These are phyloP conservation scores for Erebia aethiops DNA, from an alignment of 2,888 invertebrate genomes.

Conservation along the genomic window DNA sequence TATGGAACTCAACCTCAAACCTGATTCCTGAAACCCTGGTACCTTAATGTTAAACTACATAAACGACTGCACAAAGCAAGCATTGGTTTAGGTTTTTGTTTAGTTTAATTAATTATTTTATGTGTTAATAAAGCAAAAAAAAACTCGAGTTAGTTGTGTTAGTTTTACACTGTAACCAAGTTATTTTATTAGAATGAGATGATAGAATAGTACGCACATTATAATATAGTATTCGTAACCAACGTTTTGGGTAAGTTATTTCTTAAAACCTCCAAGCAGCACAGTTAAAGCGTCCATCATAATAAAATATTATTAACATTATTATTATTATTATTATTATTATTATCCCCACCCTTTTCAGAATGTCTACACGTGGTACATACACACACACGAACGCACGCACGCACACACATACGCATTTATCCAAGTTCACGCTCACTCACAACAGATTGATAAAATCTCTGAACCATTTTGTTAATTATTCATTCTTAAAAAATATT, in stretches of 20 bases:
- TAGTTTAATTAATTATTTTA: neutral
- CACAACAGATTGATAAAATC: neutral
- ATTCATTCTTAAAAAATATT: too few species aligned
- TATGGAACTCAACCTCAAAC: too few species aligned
- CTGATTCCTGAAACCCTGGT: too few species aligned
- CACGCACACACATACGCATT: too few species aligned
- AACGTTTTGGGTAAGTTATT: too few species aligned
- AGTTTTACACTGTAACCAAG: slow-evolving; percentile 10
- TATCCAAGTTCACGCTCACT: neutral
- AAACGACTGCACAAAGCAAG: neutral
- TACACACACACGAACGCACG: too few species aligned
- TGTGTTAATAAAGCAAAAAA: slow-evolving; percentile 9
- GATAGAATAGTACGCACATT: neutral
- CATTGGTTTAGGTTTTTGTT: neutral
- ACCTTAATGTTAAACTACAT: neutral
- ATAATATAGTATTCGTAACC: neutral
- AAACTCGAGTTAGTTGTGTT: neutral
- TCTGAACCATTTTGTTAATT: too few species aligned
- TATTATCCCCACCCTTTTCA: too few species aligned
- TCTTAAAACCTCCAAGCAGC: neutral
- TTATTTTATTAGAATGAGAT: slow-evolving; percentile 8
- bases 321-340: too few species aligned
- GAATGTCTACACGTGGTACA: too few species aligned
- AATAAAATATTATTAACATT: too few species aligned
- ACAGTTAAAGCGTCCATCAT: too few species aligned